Percentiles rank a stretch among this genome's conserved stretches.
These are phyloP conservation scores for Pimephales promelas DNA, from an alignment of 2,113 vertebrate genomes.

Conservation along the genomic window DNA sequence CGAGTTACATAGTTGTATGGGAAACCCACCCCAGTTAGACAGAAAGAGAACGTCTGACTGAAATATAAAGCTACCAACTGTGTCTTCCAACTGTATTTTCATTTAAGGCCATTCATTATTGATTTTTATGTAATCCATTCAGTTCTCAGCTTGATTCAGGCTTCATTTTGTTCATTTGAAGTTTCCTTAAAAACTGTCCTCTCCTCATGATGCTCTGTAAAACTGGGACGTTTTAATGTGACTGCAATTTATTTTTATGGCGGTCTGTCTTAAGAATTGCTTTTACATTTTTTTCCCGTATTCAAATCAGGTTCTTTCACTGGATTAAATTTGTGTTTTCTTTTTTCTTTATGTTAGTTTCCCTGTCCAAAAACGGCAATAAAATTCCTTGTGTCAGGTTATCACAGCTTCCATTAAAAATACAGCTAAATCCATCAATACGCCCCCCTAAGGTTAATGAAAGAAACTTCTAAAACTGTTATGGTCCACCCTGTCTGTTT, in stretches of 20 bases:
- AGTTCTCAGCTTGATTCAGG: constrained; percentile 10
- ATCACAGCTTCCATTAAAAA: constrained; percentile 21
- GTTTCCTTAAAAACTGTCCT: not conserved
- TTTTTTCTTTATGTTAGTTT: constrained; percentile 20
- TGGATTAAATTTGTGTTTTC: constrained; percentile 14
- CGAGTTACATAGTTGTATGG: too few species aligned
- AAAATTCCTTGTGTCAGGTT: constrained; percentile 10
- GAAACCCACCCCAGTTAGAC: not conserved
- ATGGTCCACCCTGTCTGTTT: not conserved
- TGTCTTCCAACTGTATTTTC: not conserved
- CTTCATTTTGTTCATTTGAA: not conserved
- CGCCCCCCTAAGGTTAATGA: constrained; percentile 22
- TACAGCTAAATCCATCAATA: constrained; percentile 16
- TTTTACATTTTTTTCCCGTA: not conserved
- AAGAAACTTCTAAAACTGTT: constrained; percentile 19
- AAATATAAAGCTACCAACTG: constrained; percentile 5
- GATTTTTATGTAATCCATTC: constrained; percentile 15
- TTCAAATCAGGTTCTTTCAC: constrained; percentile 2
- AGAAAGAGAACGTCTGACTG: not conserved
- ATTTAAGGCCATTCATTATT: not conserved
- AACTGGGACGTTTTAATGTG: not conserved
- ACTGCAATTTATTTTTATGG: not conserved
- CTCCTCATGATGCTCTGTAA: not conserved
- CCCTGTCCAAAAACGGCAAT: not conserved
- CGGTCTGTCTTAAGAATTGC: not conserved